Evolutionary conservation across 2,113 vertebrate genomes (phyloP).

Genomic region (Ammodytes dubius): DNA sequence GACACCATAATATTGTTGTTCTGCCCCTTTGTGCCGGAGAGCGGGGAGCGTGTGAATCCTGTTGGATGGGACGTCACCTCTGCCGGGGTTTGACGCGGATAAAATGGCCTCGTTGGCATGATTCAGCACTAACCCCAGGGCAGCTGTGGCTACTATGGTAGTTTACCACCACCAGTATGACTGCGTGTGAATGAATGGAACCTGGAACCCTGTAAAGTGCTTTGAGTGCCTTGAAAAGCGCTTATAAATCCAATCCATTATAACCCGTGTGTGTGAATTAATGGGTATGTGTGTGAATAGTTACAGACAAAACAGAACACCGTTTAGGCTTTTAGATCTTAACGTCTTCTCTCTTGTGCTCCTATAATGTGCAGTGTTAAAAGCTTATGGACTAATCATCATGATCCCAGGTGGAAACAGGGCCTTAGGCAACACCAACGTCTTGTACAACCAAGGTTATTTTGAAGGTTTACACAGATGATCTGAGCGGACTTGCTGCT

Average conservation of each 20-base stretch:
- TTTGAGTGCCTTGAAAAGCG: too few species aligned
- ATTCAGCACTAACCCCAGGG: constrained; percentile 50
- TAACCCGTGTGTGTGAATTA: constrained; percentile 23
- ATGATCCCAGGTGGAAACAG: too few species aligned
- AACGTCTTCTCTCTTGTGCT: constrained; percentile 41
- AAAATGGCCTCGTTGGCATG: constrained; percentile 63
- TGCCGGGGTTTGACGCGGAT: constrained; percentile 41
- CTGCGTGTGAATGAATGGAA: too few species aligned
- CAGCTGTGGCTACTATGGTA: too few species aligned
- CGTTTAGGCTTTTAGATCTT: constrained; percentile 54
- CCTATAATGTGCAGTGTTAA: constrained; percentile 15
- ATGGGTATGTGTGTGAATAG: constrained; percentile 46
- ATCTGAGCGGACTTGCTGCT: constrained; percentile 22
- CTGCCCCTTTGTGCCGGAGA: constrained; percentile 75
- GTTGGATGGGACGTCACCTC: constrained; percentile 58
- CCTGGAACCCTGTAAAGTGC: too few species aligned
- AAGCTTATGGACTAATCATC: constrained; percentile 15
- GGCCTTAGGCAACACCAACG: constrained; percentile 4
- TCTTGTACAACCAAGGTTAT: constrained; percentile 26
- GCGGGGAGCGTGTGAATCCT: constrained; percentile 74
- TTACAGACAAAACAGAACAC: constrained; percentile 52
- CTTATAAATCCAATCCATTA: too few species aligned
- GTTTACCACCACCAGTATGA: too few species aligned
- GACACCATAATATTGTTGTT: constrained; percentile 79
- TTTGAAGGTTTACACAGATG: constrained; percentile 41